Percentiles rank a stretch among this genome's conserved stretches.
Conservation (phyloP, 2,797 vertebrate genomes). For the Galagoides demidoff region DNA sequence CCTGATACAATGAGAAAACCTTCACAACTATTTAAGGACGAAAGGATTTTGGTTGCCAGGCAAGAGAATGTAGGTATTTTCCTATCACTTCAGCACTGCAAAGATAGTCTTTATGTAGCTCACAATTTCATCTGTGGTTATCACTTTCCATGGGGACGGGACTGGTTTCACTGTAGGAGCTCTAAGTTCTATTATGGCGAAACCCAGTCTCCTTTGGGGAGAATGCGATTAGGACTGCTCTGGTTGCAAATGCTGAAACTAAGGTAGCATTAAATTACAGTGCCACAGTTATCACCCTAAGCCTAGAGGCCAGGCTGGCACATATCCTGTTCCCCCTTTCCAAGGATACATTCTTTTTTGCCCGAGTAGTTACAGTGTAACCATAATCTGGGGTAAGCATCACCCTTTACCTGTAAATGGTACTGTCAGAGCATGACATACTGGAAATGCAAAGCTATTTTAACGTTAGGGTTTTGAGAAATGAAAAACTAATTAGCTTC, state of each 20-base stretch:
- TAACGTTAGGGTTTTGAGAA: constrained; percentile 14
- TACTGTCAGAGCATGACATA: neutral
- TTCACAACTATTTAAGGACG: neutral
- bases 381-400: neutral
- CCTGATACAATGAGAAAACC: neutral
- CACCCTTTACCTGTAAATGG: neutral
- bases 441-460: neutral
- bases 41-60: neutral
- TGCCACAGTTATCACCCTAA: neutral
- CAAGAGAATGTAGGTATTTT: neutral
- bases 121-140: neutral
- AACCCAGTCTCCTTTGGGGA: neutral
- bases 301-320: neutral
- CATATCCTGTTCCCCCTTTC: neutral
- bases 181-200: neutral
- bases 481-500: constrained; percentile 54
- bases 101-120: neutral
- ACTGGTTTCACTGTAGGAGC: neutral
- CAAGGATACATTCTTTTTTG: neutral
- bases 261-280: neutral
- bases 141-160: neutral
- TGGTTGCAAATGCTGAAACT: neutral
- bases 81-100: neutral
- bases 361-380: neutral
- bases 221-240: neutral